These are phyloP conservation scores for Hylyphantes graminicola DNA, from an alignment of 1,140 invertebrate species.

Conservation along the genomic window DNA sequence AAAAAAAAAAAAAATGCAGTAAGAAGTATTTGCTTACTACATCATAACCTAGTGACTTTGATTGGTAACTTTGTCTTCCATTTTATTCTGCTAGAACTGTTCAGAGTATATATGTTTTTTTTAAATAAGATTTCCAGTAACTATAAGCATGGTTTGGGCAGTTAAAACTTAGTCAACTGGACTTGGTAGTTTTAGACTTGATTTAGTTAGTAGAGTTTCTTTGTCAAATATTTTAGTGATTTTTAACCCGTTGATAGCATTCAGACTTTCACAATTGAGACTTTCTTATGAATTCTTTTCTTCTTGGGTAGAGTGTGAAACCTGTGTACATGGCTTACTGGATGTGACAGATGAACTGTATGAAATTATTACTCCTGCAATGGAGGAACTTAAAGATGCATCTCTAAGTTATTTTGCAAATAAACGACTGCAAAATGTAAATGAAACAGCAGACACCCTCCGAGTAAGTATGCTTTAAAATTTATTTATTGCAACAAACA, in stretches of 20 bases:
- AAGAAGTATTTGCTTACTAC: too few species aligned
- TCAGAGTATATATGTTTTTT: too few species aligned
- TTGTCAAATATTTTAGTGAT: background rate
- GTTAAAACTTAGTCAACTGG: too few species aligned
- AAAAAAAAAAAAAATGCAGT: too few species aligned
- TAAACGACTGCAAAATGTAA: constrained; percentile 79
- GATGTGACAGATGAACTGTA: constrained; percentile 85
- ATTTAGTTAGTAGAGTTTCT: background rate
- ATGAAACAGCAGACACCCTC: constrained; percentile 75
- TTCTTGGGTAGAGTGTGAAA: constrained; percentile 79
- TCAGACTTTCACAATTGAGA: background rate
- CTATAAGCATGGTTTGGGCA: too few species aligned
- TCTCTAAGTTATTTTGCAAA: constrained; percentile 82
- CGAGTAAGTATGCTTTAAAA: constrained; percentile 64
- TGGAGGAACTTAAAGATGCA: constrained; percentile 78
- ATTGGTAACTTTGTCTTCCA: too few species aligned
- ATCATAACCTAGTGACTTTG: too few species aligned
- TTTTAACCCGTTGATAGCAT: background rate
- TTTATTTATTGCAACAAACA: background rate
- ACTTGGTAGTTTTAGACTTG: background rate
- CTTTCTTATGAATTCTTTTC: background rate
- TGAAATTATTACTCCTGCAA: constrained; percentile 74
- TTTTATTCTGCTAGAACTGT: too few species aligned
- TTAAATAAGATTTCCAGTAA: too few species aligned
- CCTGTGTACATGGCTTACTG: constrained; percentile 86